These are phyloP conservation scores for Ctena decussata DNA, from an alignment of 2,888 invertebrate genomes.

Conservation along the genomic window DNA sequence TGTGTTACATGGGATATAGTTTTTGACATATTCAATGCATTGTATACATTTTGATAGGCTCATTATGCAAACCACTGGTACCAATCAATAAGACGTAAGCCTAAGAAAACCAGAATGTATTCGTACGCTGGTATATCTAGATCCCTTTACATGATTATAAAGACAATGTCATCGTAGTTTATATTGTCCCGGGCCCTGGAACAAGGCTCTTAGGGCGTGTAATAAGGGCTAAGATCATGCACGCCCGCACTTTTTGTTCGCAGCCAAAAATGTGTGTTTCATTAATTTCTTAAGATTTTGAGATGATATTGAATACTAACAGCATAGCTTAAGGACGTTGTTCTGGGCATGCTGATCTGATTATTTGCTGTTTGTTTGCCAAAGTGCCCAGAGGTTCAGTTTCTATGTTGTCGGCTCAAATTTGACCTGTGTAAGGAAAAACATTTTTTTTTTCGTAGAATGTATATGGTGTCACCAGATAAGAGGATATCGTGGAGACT, in stretches of 20 bases:
- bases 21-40: conserved; percentile 70
- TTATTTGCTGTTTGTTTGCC: too few relatives aligned
- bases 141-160: conserved; percentile 13
- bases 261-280: too few relatives aligned
- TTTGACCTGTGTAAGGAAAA: neutral
- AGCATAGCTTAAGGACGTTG: too few relatives aligned
- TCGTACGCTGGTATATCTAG: neutral
- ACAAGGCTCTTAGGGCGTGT: too few relatives aligned
- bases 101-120: neutral
- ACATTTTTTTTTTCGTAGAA: neutral
- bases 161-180: conserved; percentile 5
- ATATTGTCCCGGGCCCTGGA: too few relatives aligned
- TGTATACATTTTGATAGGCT: conserved; percentile 76
- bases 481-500: neutral
- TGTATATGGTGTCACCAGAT: neutral
- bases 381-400: too few relatives aligned
- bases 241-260: too few relatives aligned
- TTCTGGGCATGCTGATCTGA: too few relatives aligned
- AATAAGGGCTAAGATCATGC: too few relatives aligned
- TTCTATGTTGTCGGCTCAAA: too few relatives aligned
- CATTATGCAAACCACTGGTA: conserved; percentile 50
- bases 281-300: too few relatives aligned
- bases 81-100: neutral
- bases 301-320: too few relatives aligned
- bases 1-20: conserved; percentile 51